These are phyloP conservation scores for Diachasma alloeum DNA, from an alignment of 1,140 invertebrate genomes.

Conservation along the genomic window DNA sequence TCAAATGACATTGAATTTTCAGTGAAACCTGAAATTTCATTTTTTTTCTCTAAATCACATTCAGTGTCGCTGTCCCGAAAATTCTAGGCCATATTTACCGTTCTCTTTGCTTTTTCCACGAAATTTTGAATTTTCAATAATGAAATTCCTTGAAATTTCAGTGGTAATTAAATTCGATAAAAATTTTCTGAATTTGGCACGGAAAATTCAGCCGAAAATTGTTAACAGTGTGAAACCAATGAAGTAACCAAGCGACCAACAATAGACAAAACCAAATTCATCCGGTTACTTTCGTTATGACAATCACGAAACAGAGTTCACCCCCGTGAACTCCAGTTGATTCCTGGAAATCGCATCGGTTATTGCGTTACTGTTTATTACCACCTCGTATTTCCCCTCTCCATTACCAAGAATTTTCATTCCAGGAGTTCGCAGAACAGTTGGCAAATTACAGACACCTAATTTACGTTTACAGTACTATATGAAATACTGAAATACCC, in stretches of 20 bases:
- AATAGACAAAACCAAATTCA: neutral
- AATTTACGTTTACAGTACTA: neutral
- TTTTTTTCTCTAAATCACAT: no score
- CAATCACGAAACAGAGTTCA: conserved; percentile 1
- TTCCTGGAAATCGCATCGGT: neutral
- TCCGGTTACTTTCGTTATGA: neutral
- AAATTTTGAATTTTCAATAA: no score
- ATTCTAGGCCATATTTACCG: no score
- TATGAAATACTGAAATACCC: neutral
- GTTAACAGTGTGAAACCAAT: no score
- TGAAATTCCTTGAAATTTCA: no score
- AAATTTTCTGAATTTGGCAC: no score
- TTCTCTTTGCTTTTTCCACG: no score
- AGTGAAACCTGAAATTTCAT: no score
- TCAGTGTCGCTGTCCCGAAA: no score
- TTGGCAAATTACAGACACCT: neutral
- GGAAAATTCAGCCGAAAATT: no score
- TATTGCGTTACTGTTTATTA: neutral
- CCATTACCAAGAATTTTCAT: neutral
- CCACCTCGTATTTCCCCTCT: neutral
- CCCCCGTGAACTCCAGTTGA: neutral
- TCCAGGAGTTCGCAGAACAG: neutral
- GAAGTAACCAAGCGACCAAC: neutral
- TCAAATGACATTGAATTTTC: no score
- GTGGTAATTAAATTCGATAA: no score